Conservation (phyloP, 2,113 vertebrate species). For the Scolopax mira region DNA sequence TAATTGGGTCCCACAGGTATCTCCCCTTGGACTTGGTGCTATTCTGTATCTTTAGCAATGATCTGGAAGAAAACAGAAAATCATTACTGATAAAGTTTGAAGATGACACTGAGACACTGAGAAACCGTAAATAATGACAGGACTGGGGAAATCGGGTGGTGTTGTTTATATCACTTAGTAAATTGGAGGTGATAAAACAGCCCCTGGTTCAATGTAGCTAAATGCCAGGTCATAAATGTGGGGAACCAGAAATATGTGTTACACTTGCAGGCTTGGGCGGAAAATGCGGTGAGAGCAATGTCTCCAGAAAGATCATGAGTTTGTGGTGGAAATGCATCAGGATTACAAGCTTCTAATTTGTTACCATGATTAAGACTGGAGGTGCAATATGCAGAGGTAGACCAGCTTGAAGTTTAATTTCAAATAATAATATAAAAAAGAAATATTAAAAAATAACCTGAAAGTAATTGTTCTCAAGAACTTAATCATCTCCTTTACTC, state of each 20-base stretch:
- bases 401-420: neutral
- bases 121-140: constrained; percentile 36
- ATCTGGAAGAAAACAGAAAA: constrained; percentile 50
- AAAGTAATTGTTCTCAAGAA: neutral
- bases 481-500: neutral
- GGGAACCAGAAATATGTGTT: neutral
- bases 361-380: neutral
- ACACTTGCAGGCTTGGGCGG: neutral
- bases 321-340: constrained; percentile 18
- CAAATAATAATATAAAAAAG: neutral
- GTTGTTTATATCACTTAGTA: constrained; percentile 39
- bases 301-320: neutral
- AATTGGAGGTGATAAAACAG: constrained; percentile 49
- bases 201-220: constrained; percentile 3
- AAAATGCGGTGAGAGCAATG: neutral
- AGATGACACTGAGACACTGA: constrained; percentile 31
- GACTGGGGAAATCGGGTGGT: neutral
- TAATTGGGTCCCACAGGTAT: constrained; percentile 50
- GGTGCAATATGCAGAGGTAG: neutral
- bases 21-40: neutral
- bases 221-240: constrained; percentile 16
- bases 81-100: constrained; percentile 57
- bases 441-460: neutral
- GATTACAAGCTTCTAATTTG: neutral
- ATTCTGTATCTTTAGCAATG: neutral